These are phyloP conservation scores for Tyrannus savana DNA, from an alignment of 2,113 vertebrate genomes.

Conservation along the genomic window DNA sequence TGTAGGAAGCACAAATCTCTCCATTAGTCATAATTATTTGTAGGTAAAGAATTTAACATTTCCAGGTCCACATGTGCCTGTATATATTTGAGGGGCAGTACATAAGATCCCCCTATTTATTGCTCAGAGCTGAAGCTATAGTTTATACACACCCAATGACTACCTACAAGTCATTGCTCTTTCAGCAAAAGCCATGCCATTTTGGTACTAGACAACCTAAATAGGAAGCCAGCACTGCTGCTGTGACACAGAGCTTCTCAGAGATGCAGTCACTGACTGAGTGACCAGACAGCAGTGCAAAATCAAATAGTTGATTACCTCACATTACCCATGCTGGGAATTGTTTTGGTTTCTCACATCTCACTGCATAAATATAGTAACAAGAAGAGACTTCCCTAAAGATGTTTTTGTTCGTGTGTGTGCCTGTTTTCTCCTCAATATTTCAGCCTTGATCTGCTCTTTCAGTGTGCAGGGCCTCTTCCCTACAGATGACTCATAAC, in stretches of 20 bases:
- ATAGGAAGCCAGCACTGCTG: neutral
- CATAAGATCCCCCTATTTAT: neutral
- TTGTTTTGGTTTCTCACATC: neutral
- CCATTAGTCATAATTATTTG: neutral
- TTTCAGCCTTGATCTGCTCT: neutral
- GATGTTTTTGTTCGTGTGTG: neutral
- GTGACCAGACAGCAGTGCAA: neutral
- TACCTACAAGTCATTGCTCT: neutral
- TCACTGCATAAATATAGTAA: neutral
- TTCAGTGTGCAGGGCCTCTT: neutral
- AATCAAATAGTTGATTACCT: neutral
- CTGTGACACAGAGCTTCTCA: neutral
- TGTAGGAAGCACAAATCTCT: neutral
- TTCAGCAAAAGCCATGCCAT: neutral
- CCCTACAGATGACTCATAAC: neutral
- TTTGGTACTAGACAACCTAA: neutral
- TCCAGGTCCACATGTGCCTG: neutral
- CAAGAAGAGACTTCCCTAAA: neutral
- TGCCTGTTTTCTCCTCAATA: neutral
- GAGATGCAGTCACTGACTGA: neutral
- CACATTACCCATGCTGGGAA: neutral
- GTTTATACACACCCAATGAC: neutral
- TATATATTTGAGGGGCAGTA: neutral
- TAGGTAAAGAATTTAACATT: neutral
- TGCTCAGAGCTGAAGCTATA: neutral